Base-by-base conservation (phyloP, 2,888 invertebrate species). In the Lacanobia wlatinum region DNA sequence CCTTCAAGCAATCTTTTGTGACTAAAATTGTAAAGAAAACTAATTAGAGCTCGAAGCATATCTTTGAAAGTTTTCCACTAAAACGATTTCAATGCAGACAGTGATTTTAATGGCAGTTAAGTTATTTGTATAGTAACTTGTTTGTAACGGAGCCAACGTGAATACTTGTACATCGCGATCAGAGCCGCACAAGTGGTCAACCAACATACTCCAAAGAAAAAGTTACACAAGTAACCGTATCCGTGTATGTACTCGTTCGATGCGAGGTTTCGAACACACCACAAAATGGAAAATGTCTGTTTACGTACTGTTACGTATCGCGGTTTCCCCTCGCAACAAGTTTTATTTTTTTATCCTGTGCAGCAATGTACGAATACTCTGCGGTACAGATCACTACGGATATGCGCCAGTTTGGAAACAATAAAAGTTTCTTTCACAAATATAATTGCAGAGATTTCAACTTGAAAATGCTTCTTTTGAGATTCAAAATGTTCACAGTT, bases 191-290 rank as follows among this genome's bases (percentile, higher is more conserved):
- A 63, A 84, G 86, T 86, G 84, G 73, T 74, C 76, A 75, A 69
- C 64, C 67, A 86, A 84, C 78, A 84, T 55, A 74, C 79, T 73
- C 67, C 71, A 83, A 64, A 83, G 80, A 76, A 80, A 84, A 84
- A 79, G 82, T 71, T 67, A 78, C 58, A 72, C 63, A 64, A 75
- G 79, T 72, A 68, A 70, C 73, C 61, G 58, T 71, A 73, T 70
- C 62, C 34, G 34, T 34, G 34, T 5, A 34, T 34, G 43, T 60
- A 56, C 50, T 61, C 38, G 62, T 63, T 65, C 70, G 56, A 58
- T 69, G 68, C 63, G 71, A 55, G 71, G 80, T 74, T 66, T 56
- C 56, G 56, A 75, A 83, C 75, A 83, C 48, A 66, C 67, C 74
- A 68, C 70, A 67, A 79, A 81, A 83, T 68, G 70, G 70, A 70